Conservation (phyloP, 2,888 invertebrate genomes). For the Nasonia oneida region DNA sequence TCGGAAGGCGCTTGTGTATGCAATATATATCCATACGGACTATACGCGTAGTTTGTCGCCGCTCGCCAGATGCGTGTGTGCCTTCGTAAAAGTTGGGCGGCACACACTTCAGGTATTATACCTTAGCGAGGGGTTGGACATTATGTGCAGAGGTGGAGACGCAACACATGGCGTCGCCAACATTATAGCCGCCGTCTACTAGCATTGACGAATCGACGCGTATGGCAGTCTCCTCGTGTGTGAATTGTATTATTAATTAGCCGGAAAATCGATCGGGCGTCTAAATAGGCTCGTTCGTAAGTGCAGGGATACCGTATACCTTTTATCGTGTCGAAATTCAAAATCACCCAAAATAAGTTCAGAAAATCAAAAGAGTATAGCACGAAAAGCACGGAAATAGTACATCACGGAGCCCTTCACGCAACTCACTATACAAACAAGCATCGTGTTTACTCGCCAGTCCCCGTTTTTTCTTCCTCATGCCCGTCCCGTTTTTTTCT, state of each 20-base stretch:
- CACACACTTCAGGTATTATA: slow-evolving; percentile 14
- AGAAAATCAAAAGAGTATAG: no score
- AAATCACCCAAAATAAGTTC: background rate
- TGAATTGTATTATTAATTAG: background rate
- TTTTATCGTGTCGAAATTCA: background rate
- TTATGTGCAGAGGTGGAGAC: background rate
- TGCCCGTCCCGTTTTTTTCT: slow-evolving; percentile 13
- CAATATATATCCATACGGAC: background rate
- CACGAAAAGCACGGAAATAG: no score
- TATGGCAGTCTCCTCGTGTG: background rate
- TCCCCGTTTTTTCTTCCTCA: background rate
- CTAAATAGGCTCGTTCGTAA: background rate
- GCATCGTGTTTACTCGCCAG: background rate
- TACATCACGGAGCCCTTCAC: background rate
- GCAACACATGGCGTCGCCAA: slow-evolving; percentile 48
- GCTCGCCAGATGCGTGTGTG: slow-evolving; percentile 55
- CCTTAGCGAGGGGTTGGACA: slow-evolving; percentile 11
- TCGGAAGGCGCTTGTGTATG: background rate
- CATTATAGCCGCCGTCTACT: background rate
- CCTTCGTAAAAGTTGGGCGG: slow-evolving; percentile 26
- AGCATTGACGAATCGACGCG: background rate
- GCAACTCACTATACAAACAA: background rate
- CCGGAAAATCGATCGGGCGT: background rate
- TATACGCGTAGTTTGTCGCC: background rate
- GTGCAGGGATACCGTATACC: background rate